Base-by-base conservation (phyloP, 2,797 vertebrate genomes). In the Sebastolobus altivelis region DNA sequence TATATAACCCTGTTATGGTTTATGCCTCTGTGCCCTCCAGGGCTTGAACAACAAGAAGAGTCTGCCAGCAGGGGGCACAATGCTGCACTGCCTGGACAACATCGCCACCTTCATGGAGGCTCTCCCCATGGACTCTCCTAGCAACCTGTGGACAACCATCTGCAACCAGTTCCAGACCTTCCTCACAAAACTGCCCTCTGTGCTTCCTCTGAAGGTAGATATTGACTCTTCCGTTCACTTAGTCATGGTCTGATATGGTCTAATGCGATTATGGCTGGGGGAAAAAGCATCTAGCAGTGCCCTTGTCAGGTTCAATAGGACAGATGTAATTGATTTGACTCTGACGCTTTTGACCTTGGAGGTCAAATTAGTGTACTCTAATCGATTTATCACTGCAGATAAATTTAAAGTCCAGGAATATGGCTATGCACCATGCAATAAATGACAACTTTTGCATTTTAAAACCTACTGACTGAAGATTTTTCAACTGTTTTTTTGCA, bases 161-260 rank as follows among this genome's bases (percentile, higher is more conserved):
- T 99, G 98, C 93, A 99, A 98, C 92, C 98, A 99, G 93, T 99
- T 99, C 94, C 99, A 99, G 95, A 98, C 98, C 20, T 99, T 99
- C 88, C 96, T 99, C 80, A 96, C 98, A 73, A 99, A 99, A 90
- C 95, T 99, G 88, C 98, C 99, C 46, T 97, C 96, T 84, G 98
- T 98, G 92, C 96, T 99, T 81, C 98, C 99, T 69, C 96, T 99
- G 58, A 99, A 99, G 98, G 99, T 99, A 96, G 75, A 88, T 88
- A 86, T 84, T 18, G 77, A 82, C 77, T 77, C 83, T 71, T 67
- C 69, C 67, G 7, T 73, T 88, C 84, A 86, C 87, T 93, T 86
- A 90, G 85, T 87, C 83, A 88, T 83, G 90, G 87, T 78, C 90
- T 88, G 90, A 92, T 90, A 87, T 90, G 92, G 80, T 88, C 87